These are phyloP conservation scores for Vanessa tameamea DNA, from an alignment of 1,140 invertebrate species.

Conservation along the genomic window DNA sequence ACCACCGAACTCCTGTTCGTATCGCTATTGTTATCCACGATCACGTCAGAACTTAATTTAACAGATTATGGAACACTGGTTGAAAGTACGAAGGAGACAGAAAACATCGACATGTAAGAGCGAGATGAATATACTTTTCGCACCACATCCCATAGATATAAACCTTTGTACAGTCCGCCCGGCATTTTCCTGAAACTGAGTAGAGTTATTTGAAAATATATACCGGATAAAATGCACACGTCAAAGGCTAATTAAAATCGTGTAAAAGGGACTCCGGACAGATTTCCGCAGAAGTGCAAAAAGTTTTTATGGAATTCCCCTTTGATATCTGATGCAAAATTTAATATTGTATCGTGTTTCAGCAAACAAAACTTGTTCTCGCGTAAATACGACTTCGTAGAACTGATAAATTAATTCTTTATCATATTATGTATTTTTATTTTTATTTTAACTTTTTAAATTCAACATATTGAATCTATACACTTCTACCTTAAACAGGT, in stretches of 20 bases:
- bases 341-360: constrained; percentile 16
- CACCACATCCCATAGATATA: neutral
- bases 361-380: constrained; percentile 17
- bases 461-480: too few species aligned
- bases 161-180: neutral
- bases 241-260: constrained; percentile 30
- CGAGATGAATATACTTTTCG: neutral
- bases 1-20: too few species aligned
- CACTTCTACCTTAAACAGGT: too few species aligned
- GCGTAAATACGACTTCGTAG: constrained; percentile 9
- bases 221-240: constrained; percentile 14
- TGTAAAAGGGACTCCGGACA: constrained; percentile 23
- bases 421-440: neutral
- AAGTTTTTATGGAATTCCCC: constrained; percentile 28
- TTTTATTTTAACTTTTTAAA: neutral
- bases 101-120: neutral
- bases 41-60: neutral
- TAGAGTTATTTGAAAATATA: constrained; percentile 18
- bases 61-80: neutral
- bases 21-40: neutral
- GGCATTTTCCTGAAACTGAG: constrained; percentile 5
- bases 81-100: neutral
- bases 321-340: constrained; percentile 26
- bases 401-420: neutral
- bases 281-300: constrained; percentile 13